These are phyloP conservation scores for Neoaliturus tenellus DNA, from an alignment of 2,888 invertebrate species.

Conservation along the genomic window DNA sequence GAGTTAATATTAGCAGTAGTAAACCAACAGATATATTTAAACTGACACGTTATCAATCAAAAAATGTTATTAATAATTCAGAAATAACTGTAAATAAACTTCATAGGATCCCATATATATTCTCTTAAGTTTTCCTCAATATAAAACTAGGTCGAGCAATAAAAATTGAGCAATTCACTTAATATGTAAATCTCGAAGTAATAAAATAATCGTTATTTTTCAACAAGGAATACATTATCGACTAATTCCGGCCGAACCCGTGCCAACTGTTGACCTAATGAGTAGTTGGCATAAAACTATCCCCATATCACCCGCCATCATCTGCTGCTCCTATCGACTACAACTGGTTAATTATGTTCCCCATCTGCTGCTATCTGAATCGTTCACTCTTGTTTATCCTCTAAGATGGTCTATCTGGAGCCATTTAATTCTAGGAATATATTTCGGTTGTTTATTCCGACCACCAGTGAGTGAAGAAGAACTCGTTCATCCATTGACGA, in stretches of 20 bases:
- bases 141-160: neutral
- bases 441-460: slow-evolving; percentile 3
- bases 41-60: no score
- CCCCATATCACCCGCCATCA: neutral
- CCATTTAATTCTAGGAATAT: slow-evolving; percentile 12
- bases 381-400: slow-evolving; percentile 11
- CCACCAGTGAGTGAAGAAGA: no score
- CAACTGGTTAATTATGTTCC: slow-evolving; percentile 11
- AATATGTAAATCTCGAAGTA: neutral
- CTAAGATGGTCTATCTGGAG: slow-evolving; percentile 27
- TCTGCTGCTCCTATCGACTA: neutral
- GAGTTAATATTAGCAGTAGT: no score
- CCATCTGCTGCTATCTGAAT: slow-evolving; percentile 28
- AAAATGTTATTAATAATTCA: no score
- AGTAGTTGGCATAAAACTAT: slow-evolving; percentile 39
- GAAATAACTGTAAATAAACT: no score
- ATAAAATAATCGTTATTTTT: slow-evolving; percentile 1
- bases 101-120: no score
- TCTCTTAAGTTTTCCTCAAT: no score
- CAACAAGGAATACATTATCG: slow-evolving; percentile 15
- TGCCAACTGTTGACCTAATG: slow-evolving; percentile 35
- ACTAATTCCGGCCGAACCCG: neutral
- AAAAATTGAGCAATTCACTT: neutral
- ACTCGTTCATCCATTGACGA: no score
- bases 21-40: no score